Conservation (phyloP, 2,113 vertebrate species). For the Albula glossodonta region DNA sequence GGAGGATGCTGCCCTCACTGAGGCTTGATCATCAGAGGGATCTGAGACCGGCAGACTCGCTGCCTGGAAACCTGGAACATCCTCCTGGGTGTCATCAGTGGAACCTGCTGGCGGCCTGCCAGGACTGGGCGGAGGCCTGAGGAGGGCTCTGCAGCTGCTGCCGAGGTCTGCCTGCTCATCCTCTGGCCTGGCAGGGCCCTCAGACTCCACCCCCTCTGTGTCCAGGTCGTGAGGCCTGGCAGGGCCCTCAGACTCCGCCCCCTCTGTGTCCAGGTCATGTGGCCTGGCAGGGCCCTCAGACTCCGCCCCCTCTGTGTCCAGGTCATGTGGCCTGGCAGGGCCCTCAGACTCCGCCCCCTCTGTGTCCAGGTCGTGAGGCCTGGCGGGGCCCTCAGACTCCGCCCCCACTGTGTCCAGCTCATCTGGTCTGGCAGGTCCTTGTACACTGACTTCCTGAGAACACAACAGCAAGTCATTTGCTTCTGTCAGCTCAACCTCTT, state of each 20-base stretch:
- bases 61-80: background rate
- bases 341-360: background rate
- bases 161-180: conserved; percentile 26
- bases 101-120: conserved; percentile 31
- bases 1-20: background rate
- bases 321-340: background rate
- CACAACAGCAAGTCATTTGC: background rate
- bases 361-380: background rate
- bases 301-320: background rate
- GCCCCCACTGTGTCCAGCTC: conserved; percentile 3
- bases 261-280: background rate
- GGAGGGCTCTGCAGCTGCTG: background rate
- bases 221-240: background rate
- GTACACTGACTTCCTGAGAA: conserved; percentile 48
- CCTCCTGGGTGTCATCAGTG: conserved; percentile 1
- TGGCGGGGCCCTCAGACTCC: conserved; percentile 12
- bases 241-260: background rate
- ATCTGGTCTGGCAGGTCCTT: conserved; percentile 43
- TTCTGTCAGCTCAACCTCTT: background rate
- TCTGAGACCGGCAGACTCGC: background rate
- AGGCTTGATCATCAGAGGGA: background rate
- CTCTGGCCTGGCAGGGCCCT: conserved; percentile 29
- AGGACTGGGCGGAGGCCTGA: conserved; percentile 53
- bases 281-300: background rate
- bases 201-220: background rate